A percentile compares a stretch with the other conserved stretches of the same genome.
phyloP scores from a whole-genome alignment of 2,113 vertebrate species.

The Calyptomena viridis region DNA sequence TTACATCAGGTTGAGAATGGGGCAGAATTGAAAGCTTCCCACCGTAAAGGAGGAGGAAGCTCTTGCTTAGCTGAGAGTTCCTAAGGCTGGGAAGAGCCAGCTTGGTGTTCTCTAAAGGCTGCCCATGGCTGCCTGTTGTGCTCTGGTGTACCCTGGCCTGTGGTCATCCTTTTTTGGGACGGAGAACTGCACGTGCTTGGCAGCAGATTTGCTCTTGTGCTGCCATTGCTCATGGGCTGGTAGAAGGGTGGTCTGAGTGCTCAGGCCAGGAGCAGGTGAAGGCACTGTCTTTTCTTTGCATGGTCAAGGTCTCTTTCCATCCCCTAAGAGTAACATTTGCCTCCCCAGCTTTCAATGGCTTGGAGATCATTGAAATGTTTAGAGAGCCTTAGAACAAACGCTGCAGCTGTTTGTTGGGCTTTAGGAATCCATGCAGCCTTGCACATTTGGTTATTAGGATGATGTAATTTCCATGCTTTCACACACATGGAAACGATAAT shows the following conservation, averaged over 20 bases:
- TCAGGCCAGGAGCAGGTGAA: background rate
- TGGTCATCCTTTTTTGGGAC: background rate
- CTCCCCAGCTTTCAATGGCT: background rate
- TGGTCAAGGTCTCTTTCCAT: background rate
- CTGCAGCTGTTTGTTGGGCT: background rate
- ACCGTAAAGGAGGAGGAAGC: background rate
- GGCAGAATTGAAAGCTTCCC: constrained; percentile 26
- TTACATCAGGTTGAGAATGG: background rate
- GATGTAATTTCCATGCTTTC: constrained; percentile 42
- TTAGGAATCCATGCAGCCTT: background rate
- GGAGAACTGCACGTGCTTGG: background rate
- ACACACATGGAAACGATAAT: constrained; percentile 59
- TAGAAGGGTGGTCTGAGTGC: background rate
- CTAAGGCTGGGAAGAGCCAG: background rate
- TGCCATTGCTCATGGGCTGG: fast-evolving
- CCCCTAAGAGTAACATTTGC: background rate
- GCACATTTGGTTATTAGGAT: constrained; percentile 19
- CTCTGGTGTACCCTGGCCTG: background rate
- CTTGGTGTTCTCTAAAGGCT: background rate
- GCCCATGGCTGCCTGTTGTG: fast-evolving
- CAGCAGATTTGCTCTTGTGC: background rate
- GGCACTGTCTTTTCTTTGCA: background rate
- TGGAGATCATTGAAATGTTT: background rate
- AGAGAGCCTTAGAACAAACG: background rate
- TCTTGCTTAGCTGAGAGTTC: background rate